Base-by-base conservation (phyloP, 2,113 vertebrate genomes). In the Pomatorhinus ruficollis region DNA sequence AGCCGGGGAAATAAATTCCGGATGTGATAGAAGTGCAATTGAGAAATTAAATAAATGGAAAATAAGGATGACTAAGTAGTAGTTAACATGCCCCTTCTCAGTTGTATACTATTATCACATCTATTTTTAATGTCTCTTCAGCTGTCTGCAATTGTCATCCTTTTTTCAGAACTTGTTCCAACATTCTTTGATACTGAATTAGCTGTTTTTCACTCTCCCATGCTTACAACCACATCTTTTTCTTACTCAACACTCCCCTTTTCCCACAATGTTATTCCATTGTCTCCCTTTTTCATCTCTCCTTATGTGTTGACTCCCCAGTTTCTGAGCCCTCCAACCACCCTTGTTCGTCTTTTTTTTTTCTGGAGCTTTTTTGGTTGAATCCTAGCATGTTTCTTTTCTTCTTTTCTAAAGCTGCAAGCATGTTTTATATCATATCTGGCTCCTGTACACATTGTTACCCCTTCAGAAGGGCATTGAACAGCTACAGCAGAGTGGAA, bases 31-130 rank as follows among this genome's bases (percentile, higher is more conserved):
- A 93, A 96, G 63, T 30, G 88, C 93, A 96, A 96, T 92, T 90
- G 93, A 96, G 93, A 96, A 96, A 97, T 96, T 96, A 95, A 95
- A 96, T 92, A 96, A 94, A 96, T 93, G 96, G 92, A 94, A 96
- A 97, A 96, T 94, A 95, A 93, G 80, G 92, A 97, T 97, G 95
- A 96, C 96, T 96, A 97, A 96, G 95, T 96, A 96, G 90, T 97
- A 95, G 93, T 96, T 97, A 96, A 49, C 88, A 97, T 96, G 95
- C 77, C 93, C 92, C 72, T 95, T 94, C 96, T 92, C 96, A 71
- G 95, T 92, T 96, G 95, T 97, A 95, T 94, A 96, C 93, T 96
- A 96, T 96, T 97, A 95, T 96, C 57, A 90, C 83, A 65, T 93
- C 96, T 97, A 96, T 97, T 96, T 96, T 96, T 94, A 97, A 96